Evolutionary conservation across 1,140 invertebrate genomes (phyloP).

Genomic region (Drosophila kohkoa): DNA sequence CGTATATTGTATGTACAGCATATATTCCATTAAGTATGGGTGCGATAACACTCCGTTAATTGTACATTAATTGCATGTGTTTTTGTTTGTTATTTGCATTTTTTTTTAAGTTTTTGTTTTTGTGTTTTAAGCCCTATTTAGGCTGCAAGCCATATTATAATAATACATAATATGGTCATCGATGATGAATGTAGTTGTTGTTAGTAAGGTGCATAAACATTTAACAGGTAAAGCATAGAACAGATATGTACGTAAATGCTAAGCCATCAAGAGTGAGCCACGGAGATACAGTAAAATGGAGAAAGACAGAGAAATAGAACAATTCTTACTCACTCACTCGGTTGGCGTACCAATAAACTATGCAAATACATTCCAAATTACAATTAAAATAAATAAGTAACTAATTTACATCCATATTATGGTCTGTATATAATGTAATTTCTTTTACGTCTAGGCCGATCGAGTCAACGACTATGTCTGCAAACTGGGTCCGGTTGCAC

Average conservation of each 20-base stretch:
- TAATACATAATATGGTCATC: slow-evolving; percentile 16
- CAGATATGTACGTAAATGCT: slow-evolving; percentile 62
- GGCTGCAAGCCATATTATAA: slow-evolving; percentile 22
- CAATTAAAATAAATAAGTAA: slow-evolving; percentile 72
- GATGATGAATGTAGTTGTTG: slow-evolving; percentile 15
- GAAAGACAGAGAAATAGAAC: too few species aligned
- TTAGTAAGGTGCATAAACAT: slow-evolving; percentile 52
- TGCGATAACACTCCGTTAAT: slow-evolving; percentile 5
- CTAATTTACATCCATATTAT: slow-evolving; percentile 46
- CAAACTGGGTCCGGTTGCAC: slow-evolving; percentile 19
- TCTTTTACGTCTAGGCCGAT: background rate
- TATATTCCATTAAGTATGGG: slow-evolving; percentile 11
- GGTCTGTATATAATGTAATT: background rate
- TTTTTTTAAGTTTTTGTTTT: background rate
- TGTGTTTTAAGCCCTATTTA: slow-evolving; percentile 17
- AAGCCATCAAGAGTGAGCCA: slow-evolving; percentile 12
- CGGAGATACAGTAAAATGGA: too few species aligned
- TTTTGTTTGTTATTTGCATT: background rate
- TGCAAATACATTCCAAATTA: slow-evolving; percentile 48
- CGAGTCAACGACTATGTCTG: slow-evolving; percentile 30
- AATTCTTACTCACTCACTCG: slow-evolving; percentile 31
- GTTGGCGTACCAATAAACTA: slow-evolving; percentile 50
- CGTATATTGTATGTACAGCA: background rate
- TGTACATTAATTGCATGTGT: background rate
- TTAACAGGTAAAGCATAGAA: slow-evolving; percentile 69